Evolutionary conservation across 2,888 invertebrate genomes (phyloP), one percentile per base, ranked within the genome.

Genomic region (Cantharis rufa): DNA sequence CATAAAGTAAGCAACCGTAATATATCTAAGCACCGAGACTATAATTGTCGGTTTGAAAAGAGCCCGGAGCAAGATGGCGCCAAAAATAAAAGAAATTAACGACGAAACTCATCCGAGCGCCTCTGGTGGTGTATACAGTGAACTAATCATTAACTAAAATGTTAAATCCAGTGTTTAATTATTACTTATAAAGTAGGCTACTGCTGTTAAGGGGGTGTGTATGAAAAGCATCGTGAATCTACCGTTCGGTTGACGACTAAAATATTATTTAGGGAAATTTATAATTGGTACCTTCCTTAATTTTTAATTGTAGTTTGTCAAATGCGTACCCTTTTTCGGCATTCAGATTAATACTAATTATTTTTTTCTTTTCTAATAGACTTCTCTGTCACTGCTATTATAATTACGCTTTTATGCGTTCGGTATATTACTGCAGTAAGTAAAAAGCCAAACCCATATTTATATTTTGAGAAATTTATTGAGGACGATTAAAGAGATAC

Each of bases 41-140:
- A 85, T 87, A 87, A 87, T 87, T 87, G 86, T 86, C 80, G 84
- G 86, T 85, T 86, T 82, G 84, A 80, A 82, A 81, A 82, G 82
- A 79, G 86, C 87, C 86, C 75, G 81, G 75, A 84, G 87, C 86
- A 83, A 86, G 85, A 87, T 87, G 87, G 87, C 87, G 87, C 87
- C 87, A 87, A 86, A 87, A 87, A 86, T 81, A 83, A 86, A 85
- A 83, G 82, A 84, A 85, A 84, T 81, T 78, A 81, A 83, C 81
- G 76, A 81, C 80, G 78, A 77, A 80, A 79, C 74, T 77, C 70
- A 81, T 75, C 80, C 79, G 77, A 80, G 81, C 79, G 79, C 86
- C 84, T 81, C 84, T 84, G 83, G 85, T 85, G 85, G 83, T 84
- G 83, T 82, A 82, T 82, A 84, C 85, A 85, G 84, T 84, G 85